Conservation (phyloP, 2,797 vertebrate species). For the Distichodus sexfasciatus region DNA sequence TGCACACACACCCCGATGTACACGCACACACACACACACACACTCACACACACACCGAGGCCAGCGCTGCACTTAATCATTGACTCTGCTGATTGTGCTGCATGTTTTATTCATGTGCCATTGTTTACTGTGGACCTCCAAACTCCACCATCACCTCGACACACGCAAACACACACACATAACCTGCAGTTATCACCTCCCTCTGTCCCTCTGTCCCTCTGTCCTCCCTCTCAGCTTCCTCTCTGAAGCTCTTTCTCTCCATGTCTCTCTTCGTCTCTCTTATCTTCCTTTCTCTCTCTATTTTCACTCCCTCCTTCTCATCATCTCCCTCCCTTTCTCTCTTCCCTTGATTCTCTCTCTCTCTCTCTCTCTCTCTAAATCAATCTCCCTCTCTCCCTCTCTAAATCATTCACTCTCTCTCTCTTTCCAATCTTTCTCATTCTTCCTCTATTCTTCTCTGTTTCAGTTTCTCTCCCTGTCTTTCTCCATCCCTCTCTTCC, state of each 20-base stretch:
- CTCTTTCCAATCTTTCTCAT: background rate
- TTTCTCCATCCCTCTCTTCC: no score
- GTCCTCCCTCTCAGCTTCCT: no score
- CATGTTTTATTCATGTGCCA: conserved; percentile 54
- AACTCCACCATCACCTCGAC: conserved; percentile 41
- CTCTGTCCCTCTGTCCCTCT: background rate
- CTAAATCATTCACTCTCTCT: no score
- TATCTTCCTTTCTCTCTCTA: no score
- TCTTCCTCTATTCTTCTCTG: background rate
- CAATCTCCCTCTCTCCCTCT: no score
- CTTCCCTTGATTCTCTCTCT: background rate
- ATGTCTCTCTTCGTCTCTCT: no score
- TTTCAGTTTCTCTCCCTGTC: no score
- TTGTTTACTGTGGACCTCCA: conserved; percentile 48
- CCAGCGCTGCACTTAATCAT: conserved; percentile 40
- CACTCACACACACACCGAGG: conserved; percentile 52
- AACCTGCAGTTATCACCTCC: conserved; percentile 13
- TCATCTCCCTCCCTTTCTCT: conserved; percentile 11
- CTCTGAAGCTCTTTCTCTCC: background rate
- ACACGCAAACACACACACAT: conserved; percentile 44
- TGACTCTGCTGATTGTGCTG: conserved; percentile 38
- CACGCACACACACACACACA: no score
- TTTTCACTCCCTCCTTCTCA: no score
- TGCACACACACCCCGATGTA: conserved; percentile 40
- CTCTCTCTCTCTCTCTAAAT: background rate